These are phyloP conservation scores for Pheosia tremula DNA, from an alignment of 2,888 invertebrate species.

Conservation along the genomic window DNA sequence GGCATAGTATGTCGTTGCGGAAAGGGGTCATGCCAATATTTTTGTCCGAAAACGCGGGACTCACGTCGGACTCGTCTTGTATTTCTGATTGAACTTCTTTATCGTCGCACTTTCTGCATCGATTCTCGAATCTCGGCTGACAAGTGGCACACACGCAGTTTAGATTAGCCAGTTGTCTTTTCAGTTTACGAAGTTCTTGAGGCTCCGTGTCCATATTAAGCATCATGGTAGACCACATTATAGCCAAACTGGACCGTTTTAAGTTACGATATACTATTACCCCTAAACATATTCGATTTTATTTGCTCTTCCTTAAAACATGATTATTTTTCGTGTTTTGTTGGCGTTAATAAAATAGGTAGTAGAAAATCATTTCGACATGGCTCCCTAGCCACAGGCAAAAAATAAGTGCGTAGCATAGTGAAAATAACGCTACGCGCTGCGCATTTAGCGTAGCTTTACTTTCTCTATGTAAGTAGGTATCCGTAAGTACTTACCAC, in stretches of 20 bases:
- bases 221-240: constrained; percentile 19
- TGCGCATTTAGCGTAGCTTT: no score
- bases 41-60: constrained; percentile 16
- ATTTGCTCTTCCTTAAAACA: constrained; percentile 1
- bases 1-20: constrained; percentile 45
- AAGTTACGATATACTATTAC: constrained; percentile 12
- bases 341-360: background rate
- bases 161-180: constrained; percentile 55
- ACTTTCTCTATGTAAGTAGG: no score
- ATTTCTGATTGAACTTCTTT: constrained; percentile 41
- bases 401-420: no score
- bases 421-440: no score
- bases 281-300: constrained; percentile 16
- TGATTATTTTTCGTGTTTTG: background rate
- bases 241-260: constrained; percentile 9
- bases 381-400: background rate
- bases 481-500: no score
- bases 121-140: background rate
- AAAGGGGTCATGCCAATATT: constrained; percentile 16
- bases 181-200: constrained; percentile 54
- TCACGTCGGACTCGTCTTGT: constrained; percentile 6
- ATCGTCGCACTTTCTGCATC: constrained; percentile 22
- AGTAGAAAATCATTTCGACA: background rate
- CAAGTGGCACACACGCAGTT: constrained; percentile 55
- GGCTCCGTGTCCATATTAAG: constrained; percentile 44